Conservation (phyloP, 2,888 invertebrate genomes). For the Euplagia quadripunctaria region DNA sequence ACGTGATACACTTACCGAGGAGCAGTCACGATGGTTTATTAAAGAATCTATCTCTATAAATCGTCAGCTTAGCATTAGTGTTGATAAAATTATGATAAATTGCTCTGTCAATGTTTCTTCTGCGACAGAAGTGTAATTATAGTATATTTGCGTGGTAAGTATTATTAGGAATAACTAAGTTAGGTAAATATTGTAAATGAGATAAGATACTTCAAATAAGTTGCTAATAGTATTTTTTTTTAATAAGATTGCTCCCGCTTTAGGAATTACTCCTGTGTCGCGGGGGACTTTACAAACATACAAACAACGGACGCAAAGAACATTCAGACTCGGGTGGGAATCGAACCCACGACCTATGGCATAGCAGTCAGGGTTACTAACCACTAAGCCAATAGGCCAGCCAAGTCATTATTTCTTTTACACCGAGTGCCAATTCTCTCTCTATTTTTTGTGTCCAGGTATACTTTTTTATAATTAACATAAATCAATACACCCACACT, state of each 20-base stretch:
- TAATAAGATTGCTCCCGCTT: too few relatives aligned
- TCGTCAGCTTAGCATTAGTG: slow-evolving; percentile 71
- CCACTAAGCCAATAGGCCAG: too few relatives aligned
- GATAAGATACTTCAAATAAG: not conserved
- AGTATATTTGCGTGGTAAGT: not conserved
- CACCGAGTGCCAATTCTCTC: too few relatives aligned
- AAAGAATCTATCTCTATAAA: slow-evolving; percentile 69
- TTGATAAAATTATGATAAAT: slow-evolving; percentile 61
- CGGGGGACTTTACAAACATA: too few relatives aligned
- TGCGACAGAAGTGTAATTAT: not conserved
- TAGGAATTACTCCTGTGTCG: too few relatives aligned
- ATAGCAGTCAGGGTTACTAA: too few relatives aligned
- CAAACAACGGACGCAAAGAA: too few relatives aligned
- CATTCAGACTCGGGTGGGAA: too few relatives aligned
- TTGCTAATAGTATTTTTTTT: not conserved
- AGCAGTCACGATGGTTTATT: slow-evolving; percentile 81
- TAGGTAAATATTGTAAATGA: not conserved
- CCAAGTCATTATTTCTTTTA: too few relatives aligned
- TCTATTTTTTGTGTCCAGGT: not conserved
- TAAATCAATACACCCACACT: not conserved
- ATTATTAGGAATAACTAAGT: not conserved
- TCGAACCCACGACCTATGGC: too few relatives aligned
- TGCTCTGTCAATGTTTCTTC: slow-evolving; percentile 47
- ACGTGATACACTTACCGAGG: slow-evolving; percentile 53
- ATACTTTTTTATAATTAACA: not conserved